Conservation (phyloP, 30 jellyfish, hydroid and myxozoan species). For the Euphysa ruthae region DNA sequence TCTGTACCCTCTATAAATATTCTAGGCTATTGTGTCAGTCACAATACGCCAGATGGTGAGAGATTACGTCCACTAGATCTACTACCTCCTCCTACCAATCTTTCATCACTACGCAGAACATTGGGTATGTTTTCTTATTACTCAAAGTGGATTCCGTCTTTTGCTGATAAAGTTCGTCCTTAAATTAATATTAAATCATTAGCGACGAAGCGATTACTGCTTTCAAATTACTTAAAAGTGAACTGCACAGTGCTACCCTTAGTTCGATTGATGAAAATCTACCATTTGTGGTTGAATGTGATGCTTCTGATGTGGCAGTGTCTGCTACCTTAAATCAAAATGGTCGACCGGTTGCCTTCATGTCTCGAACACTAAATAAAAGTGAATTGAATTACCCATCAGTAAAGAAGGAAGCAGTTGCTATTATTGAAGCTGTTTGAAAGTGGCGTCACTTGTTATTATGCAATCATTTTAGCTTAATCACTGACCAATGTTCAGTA, state of each 20-base stretch:
- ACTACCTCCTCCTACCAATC: too few species aligned
- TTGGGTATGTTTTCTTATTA: too few species aligned
- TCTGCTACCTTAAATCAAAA: conserved; percentile 45
- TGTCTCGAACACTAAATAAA: conserved; percentile 20
- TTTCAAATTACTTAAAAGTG: conserved; percentile 37
- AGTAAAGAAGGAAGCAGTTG: conserved; percentile 40
- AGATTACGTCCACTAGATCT: conserved; percentile 48
- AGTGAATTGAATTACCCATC: conserved; percentile 33
- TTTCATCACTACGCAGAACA: too few species aligned
- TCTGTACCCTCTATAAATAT: conserved; percentile 1
- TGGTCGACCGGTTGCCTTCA: conserved; percentile 56
- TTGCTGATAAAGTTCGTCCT: conserved; percentile 32
- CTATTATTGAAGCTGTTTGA: conserved; percentile 38
- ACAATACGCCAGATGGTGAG: conserved; percentile 53
- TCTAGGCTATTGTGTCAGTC: conserved; percentile 49
- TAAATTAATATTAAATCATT: background rate
- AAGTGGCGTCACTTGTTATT: conserved; percentile 41
- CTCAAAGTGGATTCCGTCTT: conserved; percentile 55
- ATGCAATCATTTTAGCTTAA: conserved; percentile 21
- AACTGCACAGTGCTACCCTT: conserved; percentile 23
- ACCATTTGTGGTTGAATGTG: conserved; percentile 55
- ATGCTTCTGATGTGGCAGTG: conserved; percentile 45
- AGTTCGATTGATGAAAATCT: conserved; percentile 32
- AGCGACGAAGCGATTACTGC: conserved; percentile 11
- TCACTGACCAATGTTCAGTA: conserved; percentile 50